These are phyloP conservation scores for Atherinosoma microstoma DNA, from an alignment of 2,797 vertebrate genomes.

Conservation along the genomic window DNA sequence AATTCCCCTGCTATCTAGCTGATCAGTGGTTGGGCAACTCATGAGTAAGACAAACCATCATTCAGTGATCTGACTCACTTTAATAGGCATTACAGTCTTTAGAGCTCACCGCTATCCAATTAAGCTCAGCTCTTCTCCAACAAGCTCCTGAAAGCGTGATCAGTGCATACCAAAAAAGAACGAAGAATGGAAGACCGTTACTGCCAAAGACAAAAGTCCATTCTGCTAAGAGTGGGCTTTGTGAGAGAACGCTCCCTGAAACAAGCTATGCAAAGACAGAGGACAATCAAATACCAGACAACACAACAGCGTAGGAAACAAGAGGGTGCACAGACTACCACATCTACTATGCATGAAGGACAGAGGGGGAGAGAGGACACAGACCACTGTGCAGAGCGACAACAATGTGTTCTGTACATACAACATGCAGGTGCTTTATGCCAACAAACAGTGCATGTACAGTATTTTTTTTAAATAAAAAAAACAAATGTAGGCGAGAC, in stretches of 20 bases:
- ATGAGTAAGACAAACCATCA: slow-evolving; percentile 19
- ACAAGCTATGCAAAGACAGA: slow-evolving; percentile 32
- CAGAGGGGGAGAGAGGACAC: slow-evolving; percentile 15
- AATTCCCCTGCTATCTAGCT: slow-evolving; percentile 2
- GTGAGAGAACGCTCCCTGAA: slow-evolving; percentile 14
- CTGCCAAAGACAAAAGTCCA: slow-evolving; percentile 43
- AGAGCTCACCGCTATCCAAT: slow-evolving; percentile 42
- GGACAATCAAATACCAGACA: slow-evolving; percentile 45
- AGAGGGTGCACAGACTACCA: slow-evolving; percentile 30
- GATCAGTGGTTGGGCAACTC: neutral
- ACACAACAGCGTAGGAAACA: slow-evolving; percentile 36
- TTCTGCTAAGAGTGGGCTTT: slow-evolving; percentile 28
- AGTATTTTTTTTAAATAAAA: neutral
- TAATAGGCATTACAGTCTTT: slow-evolving; percentile 52
- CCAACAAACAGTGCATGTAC: neutral
- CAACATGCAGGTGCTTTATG: neutral
- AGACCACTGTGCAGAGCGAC: slow-evolving; percentile 5
- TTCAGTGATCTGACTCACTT: slow-evolving; percentile 37
- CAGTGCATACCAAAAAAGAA: slow-evolving; percentile 11
- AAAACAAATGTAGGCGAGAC: slow-evolving; percentile 1
- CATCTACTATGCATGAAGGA: slow-evolving; percentile 38
- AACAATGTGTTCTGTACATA: neutral
- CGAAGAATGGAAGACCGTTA: neutral
- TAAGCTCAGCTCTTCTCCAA: slow-evolving; percentile 31
- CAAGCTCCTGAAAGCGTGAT: slow-evolving; percentile 20